phyloP scores from a whole-genome alignment of 23 tunicate species.

The Trididemnum clinides region DNA sequence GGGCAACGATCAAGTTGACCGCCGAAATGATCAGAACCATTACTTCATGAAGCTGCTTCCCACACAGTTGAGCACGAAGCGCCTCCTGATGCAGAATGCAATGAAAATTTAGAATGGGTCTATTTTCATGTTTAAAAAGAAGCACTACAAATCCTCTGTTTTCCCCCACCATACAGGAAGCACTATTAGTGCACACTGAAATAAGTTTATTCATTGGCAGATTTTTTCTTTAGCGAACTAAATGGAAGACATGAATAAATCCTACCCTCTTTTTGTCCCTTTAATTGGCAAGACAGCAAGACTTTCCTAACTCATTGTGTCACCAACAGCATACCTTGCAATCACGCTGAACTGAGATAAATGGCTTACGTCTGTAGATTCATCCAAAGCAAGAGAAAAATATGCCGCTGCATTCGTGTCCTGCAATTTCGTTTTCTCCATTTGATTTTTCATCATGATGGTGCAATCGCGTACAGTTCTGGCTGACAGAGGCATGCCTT shows the following conservation, averaged over 20 bases:
- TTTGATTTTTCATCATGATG: not conserved
- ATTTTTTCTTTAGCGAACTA: slow-evolving; percentile 46
- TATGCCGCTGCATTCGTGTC: slow-evolving; percentile 41
- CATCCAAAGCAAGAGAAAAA: no score
- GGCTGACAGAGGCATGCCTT: slow-evolving; percentile 40
- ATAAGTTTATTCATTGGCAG: slow-evolving; percentile 28
- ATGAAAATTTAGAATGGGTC: no score
- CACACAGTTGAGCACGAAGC: not conserved
- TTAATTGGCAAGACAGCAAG: slow-evolving; percentile 46
- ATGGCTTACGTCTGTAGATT: no score
- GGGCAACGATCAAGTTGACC: not conserved
- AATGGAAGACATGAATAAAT: slow-evolving; percentile 33
- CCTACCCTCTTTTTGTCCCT: slow-evolving; percentile 41
- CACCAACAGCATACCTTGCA: no score
- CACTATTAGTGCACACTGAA: slow-evolving; percentile 10
- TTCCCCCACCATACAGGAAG: slow-evolving; percentile 36
- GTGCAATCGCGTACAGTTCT: no score
- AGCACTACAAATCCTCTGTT: slow-evolving; percentile 39
- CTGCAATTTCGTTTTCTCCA: slow-evolving; percentile 34
- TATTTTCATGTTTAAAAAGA: no score
- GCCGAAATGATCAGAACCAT: no score
- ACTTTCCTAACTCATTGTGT: slow-evolving; percentile 5
- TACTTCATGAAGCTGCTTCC: not conserved
- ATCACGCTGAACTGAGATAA: no score
- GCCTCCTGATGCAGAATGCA: no score